Conservation (phyloP, 2,797 vertebrate genomes). For the Channa striata region DNA sequence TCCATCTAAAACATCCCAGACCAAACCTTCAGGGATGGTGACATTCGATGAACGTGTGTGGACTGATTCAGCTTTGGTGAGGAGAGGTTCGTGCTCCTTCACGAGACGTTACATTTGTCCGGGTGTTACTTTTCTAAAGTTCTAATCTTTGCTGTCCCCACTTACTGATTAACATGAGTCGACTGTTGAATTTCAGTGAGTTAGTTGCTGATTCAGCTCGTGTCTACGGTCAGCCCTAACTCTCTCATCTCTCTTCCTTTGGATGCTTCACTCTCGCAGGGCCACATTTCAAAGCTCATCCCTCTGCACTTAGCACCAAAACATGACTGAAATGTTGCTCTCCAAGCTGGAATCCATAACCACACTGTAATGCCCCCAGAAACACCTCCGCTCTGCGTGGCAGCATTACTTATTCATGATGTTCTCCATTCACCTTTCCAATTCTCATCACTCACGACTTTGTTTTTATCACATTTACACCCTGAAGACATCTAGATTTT, state of each 20-base stretch:
- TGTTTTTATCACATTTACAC: neutral
- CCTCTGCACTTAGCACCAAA: neutral
- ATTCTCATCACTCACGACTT: neutral
- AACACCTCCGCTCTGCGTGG: neutral
- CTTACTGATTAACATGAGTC: neutral
- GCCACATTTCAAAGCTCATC: constrained; percentile 8
- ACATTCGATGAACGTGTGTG: too few relatives aligned
- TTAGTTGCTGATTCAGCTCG: constrained; percentile 11
- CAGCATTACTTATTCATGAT: neutral
- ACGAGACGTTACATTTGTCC: too few relatives aligned
- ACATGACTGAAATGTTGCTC: neutral
- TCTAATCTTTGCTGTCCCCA: neutral
- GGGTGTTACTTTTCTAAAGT: too few relatives aligned
- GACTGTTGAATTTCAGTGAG: neutral
- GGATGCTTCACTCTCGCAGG: neutral
- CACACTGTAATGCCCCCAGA: neutral
- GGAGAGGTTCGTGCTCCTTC: too few relatives aligned
- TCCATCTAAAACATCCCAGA: too few relatives aligned
- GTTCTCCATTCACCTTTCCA: neutral
- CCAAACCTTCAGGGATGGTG: too few relatives aligned
- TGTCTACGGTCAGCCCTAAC: neutral
- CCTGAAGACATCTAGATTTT: neutral
- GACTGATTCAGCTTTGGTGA: too few relatives aligned
- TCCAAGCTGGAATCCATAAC: neutral
- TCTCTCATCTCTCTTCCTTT: neutral